These are phyloP conservation scores for Spea hammondii DNA, from an alignment of 2,797 vertebrate genomes.

Conservation along the genomic window DNA sequence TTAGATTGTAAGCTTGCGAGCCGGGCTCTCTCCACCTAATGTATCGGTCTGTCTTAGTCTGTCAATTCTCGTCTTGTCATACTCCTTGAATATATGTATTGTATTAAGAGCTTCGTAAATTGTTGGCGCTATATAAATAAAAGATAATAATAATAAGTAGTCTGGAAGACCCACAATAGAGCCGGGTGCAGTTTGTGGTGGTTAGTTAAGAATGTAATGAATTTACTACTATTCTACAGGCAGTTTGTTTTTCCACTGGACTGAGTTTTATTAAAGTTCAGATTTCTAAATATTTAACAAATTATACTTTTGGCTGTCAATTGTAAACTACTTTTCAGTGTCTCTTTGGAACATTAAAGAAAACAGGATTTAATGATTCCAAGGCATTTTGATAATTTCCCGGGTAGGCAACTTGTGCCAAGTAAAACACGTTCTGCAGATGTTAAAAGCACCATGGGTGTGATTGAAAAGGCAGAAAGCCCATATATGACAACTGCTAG, in stretches of 20 bases:
- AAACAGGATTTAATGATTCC: conserved; percentile 51
- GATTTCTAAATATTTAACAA: conserved; percentile 14
- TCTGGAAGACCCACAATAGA: no score
- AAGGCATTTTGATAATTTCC: conserved; percentile 65
- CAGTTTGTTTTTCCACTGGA: neutral
- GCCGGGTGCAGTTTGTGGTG: no score
- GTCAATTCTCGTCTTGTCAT: no score
- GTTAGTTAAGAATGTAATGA: neutral
- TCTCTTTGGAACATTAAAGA: conserved; percentile 30
- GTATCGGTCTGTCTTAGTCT: no score
- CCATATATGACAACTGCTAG: conserved; percentile 73
- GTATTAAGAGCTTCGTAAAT: no score
- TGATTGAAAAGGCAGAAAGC: conserved; percentile 68
- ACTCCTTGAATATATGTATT: no score
- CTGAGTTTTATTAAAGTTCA: conserved; percentile 13
- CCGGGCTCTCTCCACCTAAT: no score
- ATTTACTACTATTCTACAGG: conserved; percentile 6
- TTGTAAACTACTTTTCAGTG: conserved; percentile 32
- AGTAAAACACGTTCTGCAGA: conserved; percentile 65
- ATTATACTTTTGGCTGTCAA: conserved; percentile 24
- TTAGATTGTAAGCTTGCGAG: no score
- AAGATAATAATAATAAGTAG: no score
- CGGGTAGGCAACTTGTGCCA: conserved; percentile 57
- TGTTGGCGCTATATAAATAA: no score
- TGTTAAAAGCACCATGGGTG: conserved; percentile 70